Percentiles rank a stretch among this genome's conserved stretches.
Conservation (phyloP, 2,888 invertebrate genomes). For the Cryptocephalus primarius region DNA sequence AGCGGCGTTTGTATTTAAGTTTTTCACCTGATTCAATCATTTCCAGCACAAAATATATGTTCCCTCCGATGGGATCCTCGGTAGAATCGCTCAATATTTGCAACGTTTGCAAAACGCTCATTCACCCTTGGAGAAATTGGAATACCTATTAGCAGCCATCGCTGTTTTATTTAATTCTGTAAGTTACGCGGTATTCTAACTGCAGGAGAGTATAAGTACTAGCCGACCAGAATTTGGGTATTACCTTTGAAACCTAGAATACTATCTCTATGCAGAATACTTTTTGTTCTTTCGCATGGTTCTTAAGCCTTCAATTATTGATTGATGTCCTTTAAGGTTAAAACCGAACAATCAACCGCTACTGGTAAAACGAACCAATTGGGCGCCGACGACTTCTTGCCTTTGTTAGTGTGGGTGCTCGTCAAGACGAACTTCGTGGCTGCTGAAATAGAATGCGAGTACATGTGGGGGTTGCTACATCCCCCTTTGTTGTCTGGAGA, state of each 20-base stretch:
- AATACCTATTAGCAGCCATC: slow-evolving; percentile 80
- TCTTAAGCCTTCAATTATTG: too few species aligned
- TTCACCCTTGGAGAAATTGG: slow-evolving; percentile 86
- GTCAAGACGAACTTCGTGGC: slow-evolving; percentile 82
- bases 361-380: slow-evolving; percentile 44
- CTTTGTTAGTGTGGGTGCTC: slow-evolving; percentile 84
- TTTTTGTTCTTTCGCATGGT: too few species aligned
- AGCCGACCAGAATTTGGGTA: too few species aligned
- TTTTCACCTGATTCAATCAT: slow-evolving; percentile 24
- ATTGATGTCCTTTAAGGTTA: slow-evolving; percentile 42
- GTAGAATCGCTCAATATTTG: slow-evolving; percentile 67
- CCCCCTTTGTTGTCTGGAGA: slow-evolving; percentile 85
- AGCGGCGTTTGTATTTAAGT: slow-evolving; percentile 51
- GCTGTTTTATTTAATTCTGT: slow-evolving; percentile 78
- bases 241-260: too few species aligned
- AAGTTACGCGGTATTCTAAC: slow-evolving; percentile 30
- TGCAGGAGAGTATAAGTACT: too few species aligned
- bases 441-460: slow-evolving; percentile 90
- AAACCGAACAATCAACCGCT: slow-evolving; percentile 45
- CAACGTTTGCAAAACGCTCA: slow-evolving; percentile 81
- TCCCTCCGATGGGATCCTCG: slow-evolving; percentile 63
- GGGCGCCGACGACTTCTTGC: slow-evolving; percentile 83
- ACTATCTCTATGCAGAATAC: too few species aligned
- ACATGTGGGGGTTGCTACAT: slow-evolving; percentile 89
- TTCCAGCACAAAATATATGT: slow-evolving; percentile 59